Conservation (phyloP, 2,888 invertebrate genomes). For the Tetanocera ferruginea region DNA sequence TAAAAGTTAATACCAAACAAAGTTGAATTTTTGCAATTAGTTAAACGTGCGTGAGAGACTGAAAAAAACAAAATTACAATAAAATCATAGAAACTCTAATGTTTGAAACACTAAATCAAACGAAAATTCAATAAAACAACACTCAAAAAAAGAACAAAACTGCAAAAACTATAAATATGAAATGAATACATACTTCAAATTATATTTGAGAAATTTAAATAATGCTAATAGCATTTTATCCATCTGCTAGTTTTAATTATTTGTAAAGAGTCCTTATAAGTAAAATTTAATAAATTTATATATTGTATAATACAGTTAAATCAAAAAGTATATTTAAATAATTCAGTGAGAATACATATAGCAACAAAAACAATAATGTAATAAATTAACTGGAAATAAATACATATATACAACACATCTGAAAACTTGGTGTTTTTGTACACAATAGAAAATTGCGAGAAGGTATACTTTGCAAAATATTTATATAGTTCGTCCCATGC, state of each 20-base stretch:
- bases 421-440: too few species aligned
- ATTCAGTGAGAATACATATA: neutral
- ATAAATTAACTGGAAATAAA: conserved; percentile 18
- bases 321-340: conserved; percentile 11
- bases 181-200: neutral
- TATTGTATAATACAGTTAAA: conserved; percentile 14
- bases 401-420: neutral
- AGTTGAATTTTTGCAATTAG: conserved; percentile 19
- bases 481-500: too few species aligned
- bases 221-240: neutral
- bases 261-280: conserved; percentile 7
- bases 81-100: conserved; percentile 12
- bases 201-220: neutral
- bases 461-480: neutral
- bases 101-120: conserved; percentile 38
- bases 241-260: conserved; percentile 5
- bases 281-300: neutral
- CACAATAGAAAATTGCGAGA: neutral
- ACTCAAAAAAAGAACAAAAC: conserved; percentile 16
- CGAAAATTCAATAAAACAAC: conserved; percentile 20
- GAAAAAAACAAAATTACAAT: conserved; percentile 35
- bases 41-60: conserved; percentile 42
- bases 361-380: conserved; percentile 15
- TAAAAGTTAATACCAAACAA: conserved; percentile 17
- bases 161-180: neutral